Conservation (phyloP, 2,888 invertebrate species). For the Netelia melanura region DNA sequence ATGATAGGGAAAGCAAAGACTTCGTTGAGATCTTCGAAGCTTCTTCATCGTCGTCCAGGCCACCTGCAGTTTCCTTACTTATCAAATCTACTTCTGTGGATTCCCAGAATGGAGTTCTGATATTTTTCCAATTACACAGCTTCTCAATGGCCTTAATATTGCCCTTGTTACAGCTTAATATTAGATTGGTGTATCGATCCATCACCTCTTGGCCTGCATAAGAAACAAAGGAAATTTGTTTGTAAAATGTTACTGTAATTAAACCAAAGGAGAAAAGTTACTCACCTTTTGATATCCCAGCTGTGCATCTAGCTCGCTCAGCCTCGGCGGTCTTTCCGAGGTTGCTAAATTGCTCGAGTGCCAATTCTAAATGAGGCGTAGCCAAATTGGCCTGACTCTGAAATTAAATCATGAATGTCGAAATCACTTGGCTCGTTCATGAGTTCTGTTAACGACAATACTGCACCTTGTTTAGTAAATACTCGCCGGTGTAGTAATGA, state of each 20-base stretch:
- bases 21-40: neutral
- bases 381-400: conserved; percentile 74
- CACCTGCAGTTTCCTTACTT: neutral
- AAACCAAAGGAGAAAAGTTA: neutral
- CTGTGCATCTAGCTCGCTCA: conserved; percentile 75
- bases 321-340: conserved; percentile 70
- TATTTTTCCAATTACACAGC: conserved; percentile 86
- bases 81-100: neutral
- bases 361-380: conserved; percentile 73
- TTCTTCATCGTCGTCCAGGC: neutral
- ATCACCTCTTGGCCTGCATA: conserved; percentile 86
- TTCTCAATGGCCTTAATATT: conserved; percentile 83
- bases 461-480: conserved; percentile 74
- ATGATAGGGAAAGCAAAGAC: neutral
- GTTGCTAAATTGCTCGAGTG: conserved; percentile 72
- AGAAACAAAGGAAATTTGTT: neutral
- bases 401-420: neutral
- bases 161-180: conserved; percentile 83
- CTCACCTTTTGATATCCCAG: conserved; percentile 78
- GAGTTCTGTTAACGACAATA: neutral
- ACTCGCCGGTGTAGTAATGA: conserved; percentile 77
- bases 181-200: conserved; percentile 84
- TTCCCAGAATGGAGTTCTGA: conserved; percentile 85
- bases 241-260: neutral
- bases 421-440: neutral